Evolutionary conservation across 53 echinoderm and acorn worm species (phyloP).

Genomic region (Henricia sp.): DNA sequence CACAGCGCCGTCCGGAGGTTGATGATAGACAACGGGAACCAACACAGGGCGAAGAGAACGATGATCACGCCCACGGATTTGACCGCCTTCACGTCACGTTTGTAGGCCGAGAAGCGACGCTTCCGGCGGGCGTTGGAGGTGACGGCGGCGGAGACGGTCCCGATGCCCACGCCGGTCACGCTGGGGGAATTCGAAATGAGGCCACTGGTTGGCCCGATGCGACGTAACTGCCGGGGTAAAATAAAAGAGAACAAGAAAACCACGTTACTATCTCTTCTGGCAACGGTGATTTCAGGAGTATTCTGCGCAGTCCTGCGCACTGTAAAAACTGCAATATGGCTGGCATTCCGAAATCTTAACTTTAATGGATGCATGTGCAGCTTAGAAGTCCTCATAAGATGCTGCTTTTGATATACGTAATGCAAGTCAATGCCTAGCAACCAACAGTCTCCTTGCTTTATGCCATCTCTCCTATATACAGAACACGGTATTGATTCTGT

Average conservation of each 20-base stretch:
- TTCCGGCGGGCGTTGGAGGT: conserved; percentile 54
- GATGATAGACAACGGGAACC: conserved; percentile 82
- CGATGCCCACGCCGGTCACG: conserved; percentile 22
- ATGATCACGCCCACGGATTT: conserved; percentile 84
- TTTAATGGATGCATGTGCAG: no score
- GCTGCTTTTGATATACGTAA: no score
- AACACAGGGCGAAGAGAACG: conserved; percentile 75
- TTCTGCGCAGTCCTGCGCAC: no score
- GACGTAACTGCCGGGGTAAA: conserved; percentile 54
- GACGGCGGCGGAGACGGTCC: neutral
- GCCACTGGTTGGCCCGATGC: conserved; percentile 39
- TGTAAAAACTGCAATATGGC: no score
- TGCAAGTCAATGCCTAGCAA: no score
- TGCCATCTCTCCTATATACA: no score
- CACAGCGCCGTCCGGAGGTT: conserved; percentile 65
- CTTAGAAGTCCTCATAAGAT: no score
- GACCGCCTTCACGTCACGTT: conserved; percentile 77
- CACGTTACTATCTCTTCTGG: neutral
- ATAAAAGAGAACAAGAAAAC: neutral
- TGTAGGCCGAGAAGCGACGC: conserved; percentile 70
- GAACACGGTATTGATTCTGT: no score
- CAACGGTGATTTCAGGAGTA: neutral
- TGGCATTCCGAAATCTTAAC: no score
- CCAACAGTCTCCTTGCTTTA: no score
- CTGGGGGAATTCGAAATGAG: conserved; percentile 42